phyloP scores from a whole-genome alignment of 2,113 vertebrate species.

The Setophaga coronata region DNA sequence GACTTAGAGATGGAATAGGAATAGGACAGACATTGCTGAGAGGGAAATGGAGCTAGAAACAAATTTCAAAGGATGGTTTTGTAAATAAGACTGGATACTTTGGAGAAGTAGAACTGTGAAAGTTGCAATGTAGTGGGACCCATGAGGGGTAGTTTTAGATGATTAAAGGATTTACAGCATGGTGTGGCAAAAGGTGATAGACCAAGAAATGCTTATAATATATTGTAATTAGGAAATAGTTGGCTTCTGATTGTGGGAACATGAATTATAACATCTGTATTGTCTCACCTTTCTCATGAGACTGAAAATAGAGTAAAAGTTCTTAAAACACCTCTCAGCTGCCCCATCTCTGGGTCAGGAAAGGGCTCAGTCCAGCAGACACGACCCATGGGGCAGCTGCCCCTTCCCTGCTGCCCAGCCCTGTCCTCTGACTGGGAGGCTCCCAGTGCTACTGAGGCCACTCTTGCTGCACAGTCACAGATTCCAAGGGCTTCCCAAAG shows the following conservation, averaged over 20 bases:
- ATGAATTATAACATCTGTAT: not conserved
- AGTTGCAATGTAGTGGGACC: not conserved
- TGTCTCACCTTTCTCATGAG: not conserved
- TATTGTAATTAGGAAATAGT: not conserved
- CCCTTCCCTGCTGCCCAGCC: not conserved
- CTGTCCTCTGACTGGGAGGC: fast-evolving
- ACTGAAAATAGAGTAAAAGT: not conserved
- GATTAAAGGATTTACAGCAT: not conserved
- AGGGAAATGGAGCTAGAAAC: not conserved
- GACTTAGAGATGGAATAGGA: not conserved
- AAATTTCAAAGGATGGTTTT: not conserved
- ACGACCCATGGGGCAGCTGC: fast-evolving
- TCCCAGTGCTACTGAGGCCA: fast-evolving
- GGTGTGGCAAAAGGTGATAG: not conserved
- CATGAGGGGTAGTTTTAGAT: not conserved
- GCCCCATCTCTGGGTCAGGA: not conserved
- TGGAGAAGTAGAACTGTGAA: not conserved
- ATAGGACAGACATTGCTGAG: not conserved
- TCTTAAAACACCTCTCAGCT: not conserved
- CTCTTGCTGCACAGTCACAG: fast-evolving
- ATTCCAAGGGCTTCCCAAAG: no score
- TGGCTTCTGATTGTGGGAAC: not conserved
- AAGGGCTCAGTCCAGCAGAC: not conserved
- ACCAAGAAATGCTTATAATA: not conserved
- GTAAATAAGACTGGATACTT: not conserved